These are phyloP conservation scores for Rhinolophus ferrumequinum DNA, from an alignment of 2,113 vertebrate species.

Conservation along the genomic window DNA sequence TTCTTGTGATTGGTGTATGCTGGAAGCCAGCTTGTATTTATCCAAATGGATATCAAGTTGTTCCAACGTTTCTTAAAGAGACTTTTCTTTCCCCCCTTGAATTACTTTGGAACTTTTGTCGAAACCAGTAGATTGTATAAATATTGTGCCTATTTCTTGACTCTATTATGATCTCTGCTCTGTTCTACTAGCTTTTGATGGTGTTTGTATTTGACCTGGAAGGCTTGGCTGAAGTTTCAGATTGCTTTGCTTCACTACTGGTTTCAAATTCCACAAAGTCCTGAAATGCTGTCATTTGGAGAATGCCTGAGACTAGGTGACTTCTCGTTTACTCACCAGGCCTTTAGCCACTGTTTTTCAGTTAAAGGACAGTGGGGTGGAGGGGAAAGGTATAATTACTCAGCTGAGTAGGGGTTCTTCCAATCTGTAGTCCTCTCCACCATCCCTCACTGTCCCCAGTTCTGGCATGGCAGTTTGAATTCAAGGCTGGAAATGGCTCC, in stretches of 20 bases:
- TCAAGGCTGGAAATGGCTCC: background rate
- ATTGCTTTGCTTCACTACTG: background rate
- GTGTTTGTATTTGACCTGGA: background rate
- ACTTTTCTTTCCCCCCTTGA: background rate
- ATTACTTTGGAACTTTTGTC: background rate
- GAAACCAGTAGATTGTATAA: background rate
- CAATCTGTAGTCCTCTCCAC: background rate
- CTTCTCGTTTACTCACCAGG: background rate
- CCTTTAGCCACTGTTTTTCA: background rate
- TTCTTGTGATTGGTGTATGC: background rate
- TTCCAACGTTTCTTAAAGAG: background rate
- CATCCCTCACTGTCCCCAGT: background rate
- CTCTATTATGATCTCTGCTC: background rate
- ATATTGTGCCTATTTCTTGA: background rate
- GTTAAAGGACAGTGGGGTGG: fast-evolving
- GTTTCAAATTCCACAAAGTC: background rate
- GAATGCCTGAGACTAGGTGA: background rate
- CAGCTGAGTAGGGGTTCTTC: background rate
- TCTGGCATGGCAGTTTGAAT: background rate
- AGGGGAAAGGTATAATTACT: background rate
- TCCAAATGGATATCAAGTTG: background rate
- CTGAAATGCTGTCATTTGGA: background rate
- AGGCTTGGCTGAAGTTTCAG: background rate
- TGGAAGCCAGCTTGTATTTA: background rate
- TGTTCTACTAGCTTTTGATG: background rate